A percentile compares a stretch with the other conserved stretches of the same genome.
phyloP scores from a whole-genome alignment of 1,140 invertebrate genomes.

The Halesus radiatus region DNA sequence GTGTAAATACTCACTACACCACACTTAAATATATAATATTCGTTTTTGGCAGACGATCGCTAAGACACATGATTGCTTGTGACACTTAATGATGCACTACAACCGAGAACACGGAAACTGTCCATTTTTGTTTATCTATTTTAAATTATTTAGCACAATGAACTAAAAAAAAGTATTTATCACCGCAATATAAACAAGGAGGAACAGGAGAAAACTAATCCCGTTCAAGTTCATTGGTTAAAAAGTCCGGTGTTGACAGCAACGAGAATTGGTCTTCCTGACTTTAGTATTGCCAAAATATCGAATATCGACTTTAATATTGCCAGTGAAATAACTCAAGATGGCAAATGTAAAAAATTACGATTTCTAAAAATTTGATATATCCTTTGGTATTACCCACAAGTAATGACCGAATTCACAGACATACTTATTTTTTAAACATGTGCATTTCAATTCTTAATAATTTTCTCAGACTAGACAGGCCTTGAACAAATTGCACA shows the following conservation, averaged over 20 bases:
- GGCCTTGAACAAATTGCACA: too few species aligned
- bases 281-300: too few species aligned
- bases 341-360: too few species aligned
- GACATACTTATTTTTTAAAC: too few species aligned
- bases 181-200: conserved; percentile 48
- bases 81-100: neutral
- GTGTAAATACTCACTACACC: conserved; percentile 25
- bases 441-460: too few species aligned
- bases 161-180: conserved; percentile 2
- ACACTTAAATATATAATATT: conserved; percentile 29
- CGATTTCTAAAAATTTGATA: too few species aligned
- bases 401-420: too few species aligned
- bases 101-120: neutral
- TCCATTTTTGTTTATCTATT: conserved; percentile 16
- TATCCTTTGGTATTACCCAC: too few species aligned
- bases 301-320: too few species aligned
- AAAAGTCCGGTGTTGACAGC: conserved; percentile 37
- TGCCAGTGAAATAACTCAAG: too few species aligned
- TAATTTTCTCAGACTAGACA: too few species aligned
- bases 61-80: conserved; percentile 35
- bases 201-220: conserved; percentile 42
- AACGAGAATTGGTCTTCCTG: too few species aligned
- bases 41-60: conserved; percentile 28
- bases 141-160: conserved; percentile 23
- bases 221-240: conserved; percentile 51